phyloP scores from a whole-genome alignment of 2,797 vertebrate species.

The Poecilia wingei region DNA sequence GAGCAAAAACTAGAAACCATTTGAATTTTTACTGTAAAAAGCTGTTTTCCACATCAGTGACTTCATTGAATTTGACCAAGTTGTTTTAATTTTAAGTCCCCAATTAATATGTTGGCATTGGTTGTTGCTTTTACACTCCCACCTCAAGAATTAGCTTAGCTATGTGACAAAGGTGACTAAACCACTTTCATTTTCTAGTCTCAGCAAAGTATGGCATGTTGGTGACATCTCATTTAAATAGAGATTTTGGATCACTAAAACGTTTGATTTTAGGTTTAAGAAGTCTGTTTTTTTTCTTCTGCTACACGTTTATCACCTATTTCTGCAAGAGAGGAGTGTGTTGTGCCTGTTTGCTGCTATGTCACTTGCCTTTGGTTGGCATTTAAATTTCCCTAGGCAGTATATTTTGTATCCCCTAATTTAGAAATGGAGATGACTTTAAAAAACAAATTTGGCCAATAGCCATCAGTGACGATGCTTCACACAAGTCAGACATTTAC shows the following conservation, averaged over 20 bases:
- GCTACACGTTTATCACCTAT: not conserved
- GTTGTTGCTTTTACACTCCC: not conserved
- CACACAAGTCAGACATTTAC: not conserved
- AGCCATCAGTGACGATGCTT: not conserved
- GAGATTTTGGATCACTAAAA: not conserved
- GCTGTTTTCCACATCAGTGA: not conserved
- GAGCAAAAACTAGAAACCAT: not conserved
- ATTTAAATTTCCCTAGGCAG: not conserved
- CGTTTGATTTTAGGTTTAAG: not conserved
- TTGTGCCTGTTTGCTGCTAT: not conserved
- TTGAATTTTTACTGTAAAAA: not conserved
- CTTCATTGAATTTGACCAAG: not conserved
- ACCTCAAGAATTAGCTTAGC: not conserved
- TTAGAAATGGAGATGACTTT: not conserved
- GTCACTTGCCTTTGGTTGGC: not conserved
- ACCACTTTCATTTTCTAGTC: not conserved
- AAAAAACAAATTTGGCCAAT: not conserved
- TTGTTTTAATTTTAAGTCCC: not conserved
- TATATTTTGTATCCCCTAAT: not conserved
- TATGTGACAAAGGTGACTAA: not conserved
- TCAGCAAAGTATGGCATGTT: not conserved
- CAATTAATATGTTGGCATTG: not conserved
- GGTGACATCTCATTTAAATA: not conserved
- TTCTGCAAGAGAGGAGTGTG: not conserved
- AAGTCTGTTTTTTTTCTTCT: not conserved